These are phyloP conservation scores for Tubulanus polymorphus DNA, from an alignment of 2,888 invertebrate genomes.

Conservation along the genomic window DNA sequence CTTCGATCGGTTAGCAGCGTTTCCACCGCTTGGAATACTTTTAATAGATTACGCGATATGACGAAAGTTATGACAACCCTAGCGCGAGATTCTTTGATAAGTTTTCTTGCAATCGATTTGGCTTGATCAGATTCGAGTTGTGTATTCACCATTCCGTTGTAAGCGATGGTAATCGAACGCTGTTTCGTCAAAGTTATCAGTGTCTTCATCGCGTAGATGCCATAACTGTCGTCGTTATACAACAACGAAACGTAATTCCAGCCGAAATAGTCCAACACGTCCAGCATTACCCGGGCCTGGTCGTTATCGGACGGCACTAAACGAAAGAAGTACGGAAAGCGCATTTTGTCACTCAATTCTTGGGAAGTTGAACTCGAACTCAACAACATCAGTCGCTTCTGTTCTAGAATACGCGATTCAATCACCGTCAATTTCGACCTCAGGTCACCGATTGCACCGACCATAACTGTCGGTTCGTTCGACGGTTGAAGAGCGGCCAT, in stretches of 20 bases:
- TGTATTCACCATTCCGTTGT: not conserved
- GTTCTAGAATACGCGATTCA: too few relatives aligned
- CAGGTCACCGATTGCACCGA: too few relatives aligned
- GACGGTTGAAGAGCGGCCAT: too few relatives aligned
- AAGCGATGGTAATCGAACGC: not conserved
- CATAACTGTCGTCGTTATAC: constrained; percentile 64
- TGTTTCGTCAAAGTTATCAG: too few relatives aligned
- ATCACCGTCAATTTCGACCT: too few relatives aligned
- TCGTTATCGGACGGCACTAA: constrained; percentile 39
- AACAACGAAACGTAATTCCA: constrained; percentile 77
- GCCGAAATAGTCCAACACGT: constrained; percentile 53
- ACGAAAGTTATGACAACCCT: constrained; percentile 1
- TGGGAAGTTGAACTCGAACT: too few relatives aligned
- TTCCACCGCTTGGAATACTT: not conserved
- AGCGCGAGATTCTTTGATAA: not conserved
- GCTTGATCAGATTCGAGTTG: constrained; percentile 17
- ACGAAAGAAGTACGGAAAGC: constrained; percentile 39
- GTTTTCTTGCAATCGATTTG: not conserved
- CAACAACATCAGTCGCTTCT: too few relatives aligned
- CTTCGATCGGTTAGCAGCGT: not conserved
- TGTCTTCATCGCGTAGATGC: constrained; percentile 30
- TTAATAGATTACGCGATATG: not conserved
- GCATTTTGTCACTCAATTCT: constrained; percentile 34
- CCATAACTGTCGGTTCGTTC: too few relatives aligned
- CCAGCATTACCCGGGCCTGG: constrained; percentile 33